A percentile compares a stretch with the other conserved stretches of the same genome.
Conservation (phyloP, 2,113 vertebrate genomes). For the Proterorhinus semilunaris region DNA sequence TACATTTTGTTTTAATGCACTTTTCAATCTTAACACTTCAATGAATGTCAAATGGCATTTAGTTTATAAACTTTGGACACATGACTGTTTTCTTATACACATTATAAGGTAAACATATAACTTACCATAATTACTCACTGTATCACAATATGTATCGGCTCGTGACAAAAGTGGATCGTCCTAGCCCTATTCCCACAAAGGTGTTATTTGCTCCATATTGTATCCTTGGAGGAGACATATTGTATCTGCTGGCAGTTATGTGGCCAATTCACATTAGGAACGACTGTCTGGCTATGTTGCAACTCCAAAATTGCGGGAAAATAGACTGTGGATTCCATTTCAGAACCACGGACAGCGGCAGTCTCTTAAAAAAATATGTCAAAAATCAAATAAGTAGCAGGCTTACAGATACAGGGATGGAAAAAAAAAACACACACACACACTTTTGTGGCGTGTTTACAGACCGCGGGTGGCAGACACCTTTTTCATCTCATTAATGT, state of each 20-base stretch:
- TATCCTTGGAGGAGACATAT: neutral
- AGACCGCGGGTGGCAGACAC: neutral
- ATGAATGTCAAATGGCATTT: too few species aligned
- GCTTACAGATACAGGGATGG: neutral
- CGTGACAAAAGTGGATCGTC: too few species aligned
- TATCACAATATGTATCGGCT: too few species aligned
- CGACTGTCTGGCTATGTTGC: neutral
- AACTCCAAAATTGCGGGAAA: neutral
- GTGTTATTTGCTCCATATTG: too few species aligned
- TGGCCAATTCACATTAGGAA: neutral
- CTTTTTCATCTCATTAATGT: slow-evolving; percentile 8
- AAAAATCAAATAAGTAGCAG: too few species aligned
- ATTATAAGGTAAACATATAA: too few species aligned
- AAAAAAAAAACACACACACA: neutral
- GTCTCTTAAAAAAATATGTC: neutral
- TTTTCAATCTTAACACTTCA: too few species aligned
- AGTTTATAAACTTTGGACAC: too few species aligned
- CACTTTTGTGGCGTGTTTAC: neutral
- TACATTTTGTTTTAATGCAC: too few species aligned
- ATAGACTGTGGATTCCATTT: neutral
- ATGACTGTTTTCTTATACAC: too few species aligned
- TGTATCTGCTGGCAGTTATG: neutral
- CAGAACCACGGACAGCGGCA: neutral
- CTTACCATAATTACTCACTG: too few species aligned
- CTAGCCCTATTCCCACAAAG: too few species aligned